Evolutionary conservation across 2,113 vertebrate species (phyloP).

Genomic region (Planiliza haematocheilus): DNA sequence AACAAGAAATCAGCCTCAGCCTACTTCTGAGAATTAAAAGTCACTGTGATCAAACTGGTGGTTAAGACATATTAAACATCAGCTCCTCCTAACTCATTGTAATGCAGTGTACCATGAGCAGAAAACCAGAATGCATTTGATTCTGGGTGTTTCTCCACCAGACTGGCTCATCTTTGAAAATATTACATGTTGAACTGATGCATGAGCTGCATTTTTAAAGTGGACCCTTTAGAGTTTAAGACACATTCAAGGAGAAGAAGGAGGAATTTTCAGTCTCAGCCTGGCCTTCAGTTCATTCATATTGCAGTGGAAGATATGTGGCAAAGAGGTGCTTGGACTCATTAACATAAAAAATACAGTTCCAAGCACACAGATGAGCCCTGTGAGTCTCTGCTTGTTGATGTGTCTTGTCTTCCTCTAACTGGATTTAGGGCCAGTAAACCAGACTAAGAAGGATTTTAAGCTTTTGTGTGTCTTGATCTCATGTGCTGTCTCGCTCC

Average conservation of each 20-base stretch:
- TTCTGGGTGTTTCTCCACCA: neutral
- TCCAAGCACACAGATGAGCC: slow-evolving; percentile 16
- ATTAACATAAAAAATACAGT: neutral
- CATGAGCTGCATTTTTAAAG: neutral
- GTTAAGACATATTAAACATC: slow-evolving; percentile 29
- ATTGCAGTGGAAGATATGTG: neutral
- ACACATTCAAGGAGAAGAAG: too few relatives aligned
- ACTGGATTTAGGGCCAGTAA: slow-evolving; percentile 55
- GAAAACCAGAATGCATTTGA: neutral
- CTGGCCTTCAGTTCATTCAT: neutral
- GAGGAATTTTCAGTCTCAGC: neutral
- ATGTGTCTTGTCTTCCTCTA: slow-evolving; percentile 31
- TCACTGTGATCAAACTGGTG: slow-evolving; percentile 7
- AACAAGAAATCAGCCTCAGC: slow-evolving; percentile 17
- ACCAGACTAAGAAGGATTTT: slow-evolving; percentile 60
- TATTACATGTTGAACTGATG: neutral
- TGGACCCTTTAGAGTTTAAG: neutral
- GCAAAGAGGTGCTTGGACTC: neutral
- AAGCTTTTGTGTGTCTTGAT: slow-evolving; percentile 45
- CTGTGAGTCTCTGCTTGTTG: slow-evolving; percentile 28
- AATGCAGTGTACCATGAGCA: neutral
- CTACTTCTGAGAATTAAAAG: slow-evolving; percentile 49
- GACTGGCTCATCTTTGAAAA: neutral
- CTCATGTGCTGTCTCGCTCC: slow-evolving; percentile 23
- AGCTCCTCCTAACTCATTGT: slow-evolving; percentile 38